Conservation (phyloP, 2,797 vertebrate genomes). For the Manis pentadactyla region DNA sequence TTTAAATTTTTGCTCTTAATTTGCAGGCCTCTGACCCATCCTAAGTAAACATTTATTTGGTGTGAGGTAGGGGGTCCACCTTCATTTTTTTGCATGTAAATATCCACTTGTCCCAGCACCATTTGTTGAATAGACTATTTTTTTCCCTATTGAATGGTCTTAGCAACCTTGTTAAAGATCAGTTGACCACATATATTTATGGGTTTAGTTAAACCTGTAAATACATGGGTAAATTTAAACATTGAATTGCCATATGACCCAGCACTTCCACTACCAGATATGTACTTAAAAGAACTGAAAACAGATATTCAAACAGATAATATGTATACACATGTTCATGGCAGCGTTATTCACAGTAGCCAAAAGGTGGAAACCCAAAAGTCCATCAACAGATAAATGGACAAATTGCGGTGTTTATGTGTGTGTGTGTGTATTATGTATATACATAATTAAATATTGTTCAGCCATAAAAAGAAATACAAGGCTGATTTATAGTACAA, state of each 20-base stretch:
- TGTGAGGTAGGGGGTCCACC: neutral
- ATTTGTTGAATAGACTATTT: neutral
- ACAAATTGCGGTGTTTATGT: neutral
- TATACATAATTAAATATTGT: neutral
- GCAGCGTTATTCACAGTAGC: neutral
- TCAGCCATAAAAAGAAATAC: neutral
- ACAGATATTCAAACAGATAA: neutral
- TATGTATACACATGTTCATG: neutral
- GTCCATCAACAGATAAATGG: neutral
- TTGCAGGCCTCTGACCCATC: neutral
- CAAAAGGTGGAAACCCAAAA: neutral
- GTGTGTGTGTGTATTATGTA: neutral
- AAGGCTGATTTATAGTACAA: neutral
- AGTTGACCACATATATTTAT: neutral
- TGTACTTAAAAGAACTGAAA: neutral
- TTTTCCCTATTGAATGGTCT: conserved; percentile 9
- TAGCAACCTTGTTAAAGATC: neutral
- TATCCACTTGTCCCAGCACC: neutral
- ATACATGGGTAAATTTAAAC: neutral
- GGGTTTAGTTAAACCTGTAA: neutral
- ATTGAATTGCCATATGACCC: neutral
- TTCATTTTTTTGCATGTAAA: neutral
- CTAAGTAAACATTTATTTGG: neutral
- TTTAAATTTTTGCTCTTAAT: neutral
- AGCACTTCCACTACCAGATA: neutral